phyloP scores from a whole-genome alignment of 2,113 vertebrate species.

The Siniperca chuatsi region DNA sequence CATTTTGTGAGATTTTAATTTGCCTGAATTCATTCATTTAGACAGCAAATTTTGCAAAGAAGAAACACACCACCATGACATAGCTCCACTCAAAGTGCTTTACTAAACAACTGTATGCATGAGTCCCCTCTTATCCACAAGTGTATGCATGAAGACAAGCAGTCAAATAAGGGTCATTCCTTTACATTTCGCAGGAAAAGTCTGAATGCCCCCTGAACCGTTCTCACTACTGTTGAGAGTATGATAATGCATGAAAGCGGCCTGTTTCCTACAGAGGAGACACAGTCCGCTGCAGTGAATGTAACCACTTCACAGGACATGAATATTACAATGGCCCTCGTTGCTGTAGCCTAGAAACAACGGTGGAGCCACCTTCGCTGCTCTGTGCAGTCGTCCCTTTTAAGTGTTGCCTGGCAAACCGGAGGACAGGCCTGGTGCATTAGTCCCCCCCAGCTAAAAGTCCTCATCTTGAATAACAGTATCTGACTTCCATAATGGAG shows the following conservation, averaged over 20 bases:
- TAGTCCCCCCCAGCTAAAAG: slow-evolving; percentile 30
- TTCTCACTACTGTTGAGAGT: neutral
- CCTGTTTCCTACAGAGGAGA: slow-evolving; percentile 24
- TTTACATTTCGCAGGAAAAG: neutral
- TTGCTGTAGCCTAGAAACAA: slow-evolving; percentile 64
- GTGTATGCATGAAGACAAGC: neutral
- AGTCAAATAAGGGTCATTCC: neutral
- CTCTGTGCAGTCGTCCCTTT: slow-evolving; percentile 27
- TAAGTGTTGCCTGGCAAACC: slow-evolving; percentile 69
- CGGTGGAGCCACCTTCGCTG: slow-evolving; percentile 23
- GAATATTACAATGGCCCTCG: slow-evolving; percentile 66
- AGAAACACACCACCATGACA: neutral
- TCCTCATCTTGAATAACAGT: slow-evolving; percentile 43
- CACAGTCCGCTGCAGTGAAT: slow-evolving; percentile 25
- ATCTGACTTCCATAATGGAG: slow-evolving; percentile 36
- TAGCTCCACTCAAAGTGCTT: neutral
- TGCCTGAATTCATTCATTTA: neutral
- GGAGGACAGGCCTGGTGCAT: slow-evolving; percentile 54
- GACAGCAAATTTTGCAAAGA: neutral
- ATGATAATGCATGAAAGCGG: neutral
- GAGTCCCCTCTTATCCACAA: neutral
- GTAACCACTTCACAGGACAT: slow-evolving; percentile 56
- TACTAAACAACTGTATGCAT: neutral
- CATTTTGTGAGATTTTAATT: neutral
- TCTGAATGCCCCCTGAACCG: neutral